Conservation (phyloP, 2,797 vertebrate species). For the Petrocephalus sullivani region DNA sequence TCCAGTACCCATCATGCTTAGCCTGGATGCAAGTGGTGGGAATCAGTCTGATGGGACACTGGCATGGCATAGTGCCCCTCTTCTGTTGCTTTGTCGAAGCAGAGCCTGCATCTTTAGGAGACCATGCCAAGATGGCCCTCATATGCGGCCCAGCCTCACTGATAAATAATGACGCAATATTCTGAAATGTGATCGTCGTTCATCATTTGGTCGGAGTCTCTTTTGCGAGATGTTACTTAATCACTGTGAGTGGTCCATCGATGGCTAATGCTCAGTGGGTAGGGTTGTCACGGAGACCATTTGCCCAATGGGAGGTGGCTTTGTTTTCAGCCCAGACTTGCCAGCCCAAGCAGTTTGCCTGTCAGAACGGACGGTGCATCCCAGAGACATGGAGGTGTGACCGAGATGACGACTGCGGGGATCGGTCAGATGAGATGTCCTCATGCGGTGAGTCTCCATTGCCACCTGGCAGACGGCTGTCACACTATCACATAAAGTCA, state of each 20-base stretch:
- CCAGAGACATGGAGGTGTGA: conserved; percentile 73
- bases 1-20: neutral
- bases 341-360: conserved; percentile 70
- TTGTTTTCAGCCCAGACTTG: conserved; percentile 68
- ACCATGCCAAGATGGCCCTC: neutral
- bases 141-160: neutral
- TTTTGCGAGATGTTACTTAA: neutral
- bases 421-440: conserved; percentile 66
- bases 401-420: conserved; percentile 77
- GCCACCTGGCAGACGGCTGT: neutral
- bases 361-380: conserved; percentile 75
- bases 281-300: neutral
- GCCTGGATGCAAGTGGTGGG: neutral
- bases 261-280: neutral
- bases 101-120: neutral
- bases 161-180: neutral
- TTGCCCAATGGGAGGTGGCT: conserved; percentile 5
- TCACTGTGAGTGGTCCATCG: conserved; percentile 2
- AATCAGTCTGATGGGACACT: neutral
- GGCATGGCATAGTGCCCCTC: neutral
- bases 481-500: neutral
- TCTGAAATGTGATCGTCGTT: neutral
- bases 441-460: conserved; percentile 65
- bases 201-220: neutral
- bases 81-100: conserved; percentile 9